Conservation (phyloP, 1,140 invertebrate genomes). For the Eumeta japonica region DNA sequence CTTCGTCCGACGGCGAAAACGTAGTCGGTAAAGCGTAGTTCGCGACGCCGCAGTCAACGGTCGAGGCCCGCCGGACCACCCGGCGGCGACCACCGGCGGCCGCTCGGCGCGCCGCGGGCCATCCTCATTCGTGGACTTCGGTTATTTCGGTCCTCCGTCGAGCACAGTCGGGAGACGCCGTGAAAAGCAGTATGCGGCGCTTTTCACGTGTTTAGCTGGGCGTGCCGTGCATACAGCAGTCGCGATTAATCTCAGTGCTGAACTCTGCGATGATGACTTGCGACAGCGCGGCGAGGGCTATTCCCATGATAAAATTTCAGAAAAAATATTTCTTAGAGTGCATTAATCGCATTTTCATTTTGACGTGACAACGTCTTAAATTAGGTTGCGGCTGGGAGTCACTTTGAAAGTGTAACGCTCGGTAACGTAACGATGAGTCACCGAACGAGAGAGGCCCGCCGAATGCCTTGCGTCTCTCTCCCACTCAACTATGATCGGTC, state of each 20-base stretch:
- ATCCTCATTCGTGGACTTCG: constrained; percentile 8
- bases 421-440: too few relatives aligned
- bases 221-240: constrained; percentile 15
- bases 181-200: constrained; percentile 18
- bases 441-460: too few relatives aligned
- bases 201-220: constrained; percentile 23
- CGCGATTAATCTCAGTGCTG: neutral
- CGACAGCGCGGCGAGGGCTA: neutral
- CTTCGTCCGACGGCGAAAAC: neutral
- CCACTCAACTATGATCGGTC: too few relatives aligned
- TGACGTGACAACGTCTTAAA: too few relatives aligned
- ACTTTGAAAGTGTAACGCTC: too few relatives aligned
- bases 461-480: too few relatives aligned
- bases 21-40: neutral
- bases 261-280: neutral
- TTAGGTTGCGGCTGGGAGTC: too few relatives aligned
- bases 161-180: constrained; percentile 2
- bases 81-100: neutral
- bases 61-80: neutral
- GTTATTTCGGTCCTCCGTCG: constrained; percentile 4
- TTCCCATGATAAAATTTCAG: too few relatives aligned
- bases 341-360: too few relatives aligned
- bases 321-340: too few relatives aligned
- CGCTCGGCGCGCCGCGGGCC: constrained; percentile 8
- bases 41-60: neutral